phyloP scores from a whole-genome alignment of 2,888 invertebrate species.

The Frankliniella intonsa region DNA sequence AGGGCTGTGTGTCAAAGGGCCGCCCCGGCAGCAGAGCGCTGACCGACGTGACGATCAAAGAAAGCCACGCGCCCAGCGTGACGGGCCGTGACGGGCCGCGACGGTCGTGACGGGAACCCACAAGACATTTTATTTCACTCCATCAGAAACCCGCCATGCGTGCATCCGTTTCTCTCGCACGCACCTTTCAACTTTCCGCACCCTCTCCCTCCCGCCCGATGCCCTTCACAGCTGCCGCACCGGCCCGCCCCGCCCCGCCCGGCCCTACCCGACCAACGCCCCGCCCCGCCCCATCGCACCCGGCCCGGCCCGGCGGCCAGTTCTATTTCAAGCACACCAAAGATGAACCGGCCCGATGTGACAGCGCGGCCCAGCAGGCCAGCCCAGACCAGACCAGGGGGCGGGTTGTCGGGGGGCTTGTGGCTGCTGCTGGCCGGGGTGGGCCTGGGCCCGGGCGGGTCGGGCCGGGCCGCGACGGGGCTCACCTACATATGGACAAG shows the following conservation, averaged over 20 bases:
- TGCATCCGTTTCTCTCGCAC: neutral
- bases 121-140: no score
- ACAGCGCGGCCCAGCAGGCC: no score
- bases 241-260: neutral
- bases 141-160: neutral
- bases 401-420: neutral
- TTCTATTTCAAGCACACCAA: no score
- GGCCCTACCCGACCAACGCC: neutral
- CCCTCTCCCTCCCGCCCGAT: neutral
- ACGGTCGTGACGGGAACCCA: neutral
- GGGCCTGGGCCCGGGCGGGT: no score
- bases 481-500: no score
- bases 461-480: no score
- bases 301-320: neutral
- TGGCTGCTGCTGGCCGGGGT: no score
- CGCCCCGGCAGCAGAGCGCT: no score
- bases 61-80: neutral
- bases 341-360: no score
- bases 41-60: neutral
- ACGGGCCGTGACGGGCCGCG: neutral
- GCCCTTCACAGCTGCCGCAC: neutral
- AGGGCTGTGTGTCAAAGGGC: no score
- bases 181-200: no score
- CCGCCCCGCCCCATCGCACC: neutral
- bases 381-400: neutral